phyloP scores from a whole-genome alignment of 2,888 invertebrate species.

The Litoditis marina region DNA sequence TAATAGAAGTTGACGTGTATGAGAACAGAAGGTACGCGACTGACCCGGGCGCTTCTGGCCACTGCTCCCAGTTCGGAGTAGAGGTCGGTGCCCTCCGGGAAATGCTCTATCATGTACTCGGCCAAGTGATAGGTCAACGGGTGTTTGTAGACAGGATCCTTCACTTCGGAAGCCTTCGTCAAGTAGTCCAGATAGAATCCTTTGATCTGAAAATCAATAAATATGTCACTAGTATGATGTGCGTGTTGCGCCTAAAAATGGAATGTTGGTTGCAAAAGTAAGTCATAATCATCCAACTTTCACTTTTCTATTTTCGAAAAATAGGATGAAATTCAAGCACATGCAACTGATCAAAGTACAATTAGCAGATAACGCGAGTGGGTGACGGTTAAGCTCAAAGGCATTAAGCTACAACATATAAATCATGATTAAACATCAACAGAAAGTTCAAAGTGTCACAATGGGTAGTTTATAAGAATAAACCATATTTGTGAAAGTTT shows the following conservation, averaged over 20 bases:
- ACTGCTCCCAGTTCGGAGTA: slow-evolving; percentile 76
- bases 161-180: slow-evolving; percentile 75
- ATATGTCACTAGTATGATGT: neutral
- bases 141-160: slow-evolving; percentile 92
- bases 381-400: too few relatives aligned
- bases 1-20: too few relatives aligned
- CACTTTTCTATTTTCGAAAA: too few relatives aligned
- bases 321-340: neutral
- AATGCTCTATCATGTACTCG: slow-evolving; percentile 93
- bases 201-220: slow-evolving; percentile 70
- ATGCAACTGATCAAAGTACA: too few relatives aligned
- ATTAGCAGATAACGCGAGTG: neutral
- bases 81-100: slow-evolving; percentile 88
- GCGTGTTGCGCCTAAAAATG: too few relatives aligned
- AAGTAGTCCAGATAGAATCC: slow-evolving; percentile 97
- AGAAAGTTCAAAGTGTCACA: too few relatives aligned
- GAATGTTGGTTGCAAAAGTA: too few relatives aligned
- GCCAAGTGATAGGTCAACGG: slow-evolving; percentile 93
- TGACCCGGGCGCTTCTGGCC: slow-evolving; percentile 71
- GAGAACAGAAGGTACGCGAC: slow-evolving; percentile 15
- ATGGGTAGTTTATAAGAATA: too few relatives aligned
- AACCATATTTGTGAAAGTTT: too few relatives aligned
- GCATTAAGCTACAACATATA: too few relatives aligned
- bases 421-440: too few relatives aligned
- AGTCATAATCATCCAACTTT: too few relatives aligned